Evolutionary conservation across 2,797 vertebrate genomes (phyloP).

Genomic region (Vireo griseus): DNA sequence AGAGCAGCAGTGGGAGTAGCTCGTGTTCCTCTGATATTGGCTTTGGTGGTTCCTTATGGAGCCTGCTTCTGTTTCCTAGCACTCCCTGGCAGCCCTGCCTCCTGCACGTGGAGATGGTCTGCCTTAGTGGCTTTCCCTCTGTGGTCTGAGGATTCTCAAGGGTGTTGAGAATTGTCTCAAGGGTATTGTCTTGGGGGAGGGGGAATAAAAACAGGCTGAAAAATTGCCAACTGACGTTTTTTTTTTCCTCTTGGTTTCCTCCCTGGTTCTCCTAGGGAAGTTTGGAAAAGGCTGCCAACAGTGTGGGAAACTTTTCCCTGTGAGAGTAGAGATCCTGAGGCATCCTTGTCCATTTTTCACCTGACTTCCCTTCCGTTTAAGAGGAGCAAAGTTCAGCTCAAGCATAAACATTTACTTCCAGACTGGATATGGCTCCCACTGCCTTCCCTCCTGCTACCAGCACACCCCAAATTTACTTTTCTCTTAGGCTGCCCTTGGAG

Average conservation of each 20-base stretch:
- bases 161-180: no score
- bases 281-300: background rate
- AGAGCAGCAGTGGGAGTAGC: background rate
- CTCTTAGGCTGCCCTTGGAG: background rate
- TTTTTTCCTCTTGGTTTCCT: background rate
- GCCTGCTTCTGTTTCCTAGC: background rate
- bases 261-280: background rate
- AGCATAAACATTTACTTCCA: background rate
- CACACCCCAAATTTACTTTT: background rate
- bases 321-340: background rate
- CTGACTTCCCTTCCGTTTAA: background rate
- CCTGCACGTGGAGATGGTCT: rapidly evolving
- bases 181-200: background rate
- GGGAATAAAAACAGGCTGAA: background rate
- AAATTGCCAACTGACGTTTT: rapidly evolving
- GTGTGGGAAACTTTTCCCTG: background rate
- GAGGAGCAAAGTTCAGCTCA: background rate
- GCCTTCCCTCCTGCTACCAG: background rate
- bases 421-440: background rate
- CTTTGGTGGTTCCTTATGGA: background rate
- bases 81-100: background rate
- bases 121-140: background rate
- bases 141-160: background rate
- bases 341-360: background rate
- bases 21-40: rapidly evolving